Conservation (phyloP, 2,797 vertebrate genomes). For the Clarias pachynema region DNA sequence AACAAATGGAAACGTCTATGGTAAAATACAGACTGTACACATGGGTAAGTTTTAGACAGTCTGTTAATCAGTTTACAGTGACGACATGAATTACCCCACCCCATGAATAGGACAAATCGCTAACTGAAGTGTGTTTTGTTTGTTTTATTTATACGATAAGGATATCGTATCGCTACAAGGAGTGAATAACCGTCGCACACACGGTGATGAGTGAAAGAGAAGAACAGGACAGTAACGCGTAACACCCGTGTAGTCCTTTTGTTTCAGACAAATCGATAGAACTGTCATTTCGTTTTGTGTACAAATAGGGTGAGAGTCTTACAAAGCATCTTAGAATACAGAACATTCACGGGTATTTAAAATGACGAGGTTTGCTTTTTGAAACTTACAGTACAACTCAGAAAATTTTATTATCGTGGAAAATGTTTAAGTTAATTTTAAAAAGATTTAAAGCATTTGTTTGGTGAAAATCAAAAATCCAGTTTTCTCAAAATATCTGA, state of each 20-base stretch:
- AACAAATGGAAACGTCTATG: slow-evolving; percentile 66
- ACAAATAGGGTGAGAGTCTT: neutral
- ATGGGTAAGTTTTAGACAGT: slow-evolving; percentile 70
- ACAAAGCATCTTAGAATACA: neutral
- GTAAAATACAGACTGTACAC: slow-evolving; percentile 63
- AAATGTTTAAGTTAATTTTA: too few relatives aligned
- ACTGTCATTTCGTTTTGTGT: neutral
- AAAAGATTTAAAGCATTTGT: too few relatives aligned
- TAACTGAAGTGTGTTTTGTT: neutral
- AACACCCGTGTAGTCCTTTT: too few relatives aligned
- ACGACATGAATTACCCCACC: too few relatives aligned
- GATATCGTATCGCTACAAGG: too few relatives aligned
- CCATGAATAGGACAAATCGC: too few relatives aligned
- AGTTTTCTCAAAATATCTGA: too few relatives aligned
- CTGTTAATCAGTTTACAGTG: neutral
- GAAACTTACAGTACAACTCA: neutral
- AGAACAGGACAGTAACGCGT: neutral
- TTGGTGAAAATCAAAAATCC: too few relatives aligned
- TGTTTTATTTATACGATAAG: neutral
- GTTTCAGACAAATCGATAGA: neutral
- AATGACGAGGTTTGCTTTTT: neutral
- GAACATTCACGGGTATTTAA: neutral
- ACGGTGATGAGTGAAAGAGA: neutral
- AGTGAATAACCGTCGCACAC: neutral
- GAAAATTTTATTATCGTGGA: too few relatives aligned